Evolutionary conservation across 2,113 vertebrate species (phyloP).

Genomic region (Sinocyclocheilus anshuiensis): DNA sequence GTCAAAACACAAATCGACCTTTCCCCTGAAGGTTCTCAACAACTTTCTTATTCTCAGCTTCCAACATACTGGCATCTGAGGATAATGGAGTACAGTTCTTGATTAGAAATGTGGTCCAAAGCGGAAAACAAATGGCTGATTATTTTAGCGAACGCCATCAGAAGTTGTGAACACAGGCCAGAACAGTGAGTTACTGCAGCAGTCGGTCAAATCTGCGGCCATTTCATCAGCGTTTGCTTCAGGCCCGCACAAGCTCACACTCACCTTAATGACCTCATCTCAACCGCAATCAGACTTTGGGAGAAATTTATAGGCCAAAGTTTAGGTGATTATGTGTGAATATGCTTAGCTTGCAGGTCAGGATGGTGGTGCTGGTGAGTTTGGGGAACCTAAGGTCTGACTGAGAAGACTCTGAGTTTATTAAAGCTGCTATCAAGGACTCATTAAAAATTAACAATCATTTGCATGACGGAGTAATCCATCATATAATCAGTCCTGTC

Average conservation of each 20-base stretch:
- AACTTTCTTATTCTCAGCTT: constrained; percentile 31
- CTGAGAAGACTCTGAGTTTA: constrained; percentile 24
- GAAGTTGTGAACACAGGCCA: constrained; percentile 57
- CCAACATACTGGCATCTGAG: constrained; percentile 24
- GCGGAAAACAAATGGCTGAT: constrained; percentile 72
- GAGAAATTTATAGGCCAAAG: constrained; percentile 69
- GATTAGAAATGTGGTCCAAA: not conserved
- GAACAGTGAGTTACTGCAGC: constrained; percentile 72
- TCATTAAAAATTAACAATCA: constrained; percentile 44
- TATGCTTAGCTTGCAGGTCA: constrained; percentile 71
- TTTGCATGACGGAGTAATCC: constrained; percentile 40
- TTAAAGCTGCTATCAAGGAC: constrained; percentile 37
- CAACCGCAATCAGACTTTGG: constrained; percentile 59
- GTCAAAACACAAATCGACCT: not conserved
- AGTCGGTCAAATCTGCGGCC: constrained; percentile 74
- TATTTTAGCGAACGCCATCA: constrained; percentile 72
- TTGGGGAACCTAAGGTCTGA: constrained; percentile 42
- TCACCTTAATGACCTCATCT: constrained; percentile 72
- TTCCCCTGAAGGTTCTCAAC: not conserved
- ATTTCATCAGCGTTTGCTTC: constrained; percentile 73
- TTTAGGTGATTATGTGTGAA: constrained; percentile 69
- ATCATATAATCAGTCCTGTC: constrained; percentile 28
- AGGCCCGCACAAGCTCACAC: constrained; percentile 67
- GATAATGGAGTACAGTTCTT: constrained; percentile 44
- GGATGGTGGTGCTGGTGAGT: not conserved